phyloP scores from a whole-genome alignment of 1,140 invertebrate genomes.

The Homalodisca vitripennis region DNA sequence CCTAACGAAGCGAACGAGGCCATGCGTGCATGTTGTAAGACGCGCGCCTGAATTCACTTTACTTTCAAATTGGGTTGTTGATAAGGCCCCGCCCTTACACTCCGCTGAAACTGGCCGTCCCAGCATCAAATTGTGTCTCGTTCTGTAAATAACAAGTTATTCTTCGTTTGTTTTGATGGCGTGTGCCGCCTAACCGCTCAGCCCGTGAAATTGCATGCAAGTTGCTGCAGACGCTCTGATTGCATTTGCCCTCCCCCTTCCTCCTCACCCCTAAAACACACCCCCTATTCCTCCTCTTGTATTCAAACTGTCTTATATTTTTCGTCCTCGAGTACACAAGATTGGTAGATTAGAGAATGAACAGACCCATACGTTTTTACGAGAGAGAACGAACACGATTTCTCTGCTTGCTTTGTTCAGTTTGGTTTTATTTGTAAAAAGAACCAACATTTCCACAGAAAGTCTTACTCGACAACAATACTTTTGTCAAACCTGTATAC shows the following conservation, averaged over 20 bases:
- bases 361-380: background rate
- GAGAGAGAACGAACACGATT: background rate
- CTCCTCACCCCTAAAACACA: background rate
- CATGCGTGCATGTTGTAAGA: too few relatives aligned
- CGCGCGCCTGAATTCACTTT: background rate
- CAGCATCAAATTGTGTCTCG: too few relatives aligned
- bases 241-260: background rate
- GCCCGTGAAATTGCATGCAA: background rate
- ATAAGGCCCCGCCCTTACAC: background rate
- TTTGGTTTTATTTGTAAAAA: too few relatives aligned
- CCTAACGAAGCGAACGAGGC: background rate
- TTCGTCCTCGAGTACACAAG: background rate
- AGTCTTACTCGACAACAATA: too few relatives aligned
- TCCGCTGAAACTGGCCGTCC: background rate
- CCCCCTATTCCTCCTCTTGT: background rate
- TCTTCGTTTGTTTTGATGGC: too few relatives aligned
- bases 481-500: too few relatives aligned
- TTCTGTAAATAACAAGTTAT: conserved; percentile 8
- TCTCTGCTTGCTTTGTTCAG: too few relatives aligned
- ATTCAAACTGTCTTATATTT: background rate
- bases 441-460: too few relatives aligned
- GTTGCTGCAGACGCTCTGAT: background rate
- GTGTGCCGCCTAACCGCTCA: too few relatives aligned
- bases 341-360: conserved; percentile 13
- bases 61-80: background rate